These are phyloP conservation scores for Isaurus tuberculatus DNA, from an alignment of 92 coral and sea anemone species.

Conservation along the genomic window DNA sequence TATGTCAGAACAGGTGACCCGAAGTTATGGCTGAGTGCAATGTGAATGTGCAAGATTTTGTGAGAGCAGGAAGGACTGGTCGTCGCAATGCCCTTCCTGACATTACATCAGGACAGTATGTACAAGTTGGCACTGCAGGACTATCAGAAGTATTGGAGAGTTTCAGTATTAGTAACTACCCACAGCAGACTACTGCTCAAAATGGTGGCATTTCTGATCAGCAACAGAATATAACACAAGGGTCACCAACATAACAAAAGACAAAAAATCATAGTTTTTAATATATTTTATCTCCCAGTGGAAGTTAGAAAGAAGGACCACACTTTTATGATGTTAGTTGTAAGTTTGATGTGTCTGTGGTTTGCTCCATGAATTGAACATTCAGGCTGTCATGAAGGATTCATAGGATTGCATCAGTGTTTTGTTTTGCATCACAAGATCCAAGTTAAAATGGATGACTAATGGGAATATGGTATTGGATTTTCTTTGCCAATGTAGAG, in stretches of 20 bases:
- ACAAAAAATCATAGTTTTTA: too few species aligned
- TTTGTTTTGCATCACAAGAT: too few species aligned
- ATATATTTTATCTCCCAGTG: too few species aligned
- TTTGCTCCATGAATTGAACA: too few species aligned
- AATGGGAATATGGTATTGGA: too few species aligned
- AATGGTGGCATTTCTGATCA: background rate
- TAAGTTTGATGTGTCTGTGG: too few species aligned
- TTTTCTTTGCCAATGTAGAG: too few species aligned
- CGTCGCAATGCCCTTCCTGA: conserved; percentile 92
- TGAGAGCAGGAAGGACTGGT: conserved; percentile 86
- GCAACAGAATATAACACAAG: conserved; percentile 23
- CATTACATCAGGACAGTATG: conserved; percentile 68
- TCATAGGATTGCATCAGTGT: too few species aligned
- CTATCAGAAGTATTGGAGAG: conserved; percentile 79
- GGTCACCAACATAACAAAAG: background rate
- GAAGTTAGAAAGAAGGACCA: too few species aligned
- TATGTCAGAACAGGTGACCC: background rate
- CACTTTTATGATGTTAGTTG: too few species aligned
- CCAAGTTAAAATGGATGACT: too few species aligned
- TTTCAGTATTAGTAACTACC: conserved; percentile 60
- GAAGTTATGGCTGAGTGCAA: conserved; percentile 80
- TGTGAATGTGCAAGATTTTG: conserved; percentile 70
- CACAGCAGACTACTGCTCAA: conserved; percentile 48
- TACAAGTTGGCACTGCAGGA: conserved; percentile 79
- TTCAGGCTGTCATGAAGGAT: too few species aligned